phyloP scores from a whole-genome alignment of 2,888 invertebrate species.

The Bombyx huttoni region DNA sequence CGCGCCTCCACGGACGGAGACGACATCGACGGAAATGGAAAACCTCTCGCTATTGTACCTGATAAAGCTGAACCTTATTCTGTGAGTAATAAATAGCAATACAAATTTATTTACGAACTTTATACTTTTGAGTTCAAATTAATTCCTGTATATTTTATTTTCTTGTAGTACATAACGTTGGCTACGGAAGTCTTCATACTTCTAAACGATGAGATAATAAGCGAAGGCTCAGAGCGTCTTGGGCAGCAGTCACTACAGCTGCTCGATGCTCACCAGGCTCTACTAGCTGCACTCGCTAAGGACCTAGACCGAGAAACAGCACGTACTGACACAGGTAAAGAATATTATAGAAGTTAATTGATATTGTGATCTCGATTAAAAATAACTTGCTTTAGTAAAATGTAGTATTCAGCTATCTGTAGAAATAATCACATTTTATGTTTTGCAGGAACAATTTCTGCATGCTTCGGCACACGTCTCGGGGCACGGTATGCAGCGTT shows the following conservation, averaged over 20 bases:
- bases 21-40: slow-evolving; percentile 22
- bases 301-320: slow-evolving; percentile 93
- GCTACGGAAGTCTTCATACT: slow-evolving; percentile 90
- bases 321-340: slow-evolving; percentile 77
- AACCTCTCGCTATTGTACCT: slow-evolving; percentile 54
- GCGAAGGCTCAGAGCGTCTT: slow-evolving; percentile 76
- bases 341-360: too few relatives aligned
- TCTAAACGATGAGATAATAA: slow-evolving; percentile 85
- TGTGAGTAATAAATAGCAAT: slow-evolving; percentile 27
- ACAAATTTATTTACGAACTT: not conserved
- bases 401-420: too few relatives aligned
- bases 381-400: too few relatives aligned
- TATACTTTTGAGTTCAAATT: not conserved
- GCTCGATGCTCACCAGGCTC: slow-evolving; percentile 90
- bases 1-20: slow-evolving; percentile 56
- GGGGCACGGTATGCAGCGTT: slow-evolving; percentile 81
- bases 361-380: too few relatives aligned
- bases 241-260: slow-evolving; percentile 74
- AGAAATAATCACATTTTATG: too few relatives aligned
- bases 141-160: not conserved
- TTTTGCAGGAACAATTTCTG: slow-evolving; percentile 75
- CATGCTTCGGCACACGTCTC: slow-evolving; percentile 80
- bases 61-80: slow-evolving; percentile 67
- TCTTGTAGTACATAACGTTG: slow-evolving; percentile 82
- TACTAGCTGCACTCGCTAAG: slow-evolving; percentile 89